Evolutionary conservation across 2,797 vertebrate species (phyloP), one percentile per base, ranked within the genome.

Genomic region (Hoplostethus mediterraneus): DNA sequence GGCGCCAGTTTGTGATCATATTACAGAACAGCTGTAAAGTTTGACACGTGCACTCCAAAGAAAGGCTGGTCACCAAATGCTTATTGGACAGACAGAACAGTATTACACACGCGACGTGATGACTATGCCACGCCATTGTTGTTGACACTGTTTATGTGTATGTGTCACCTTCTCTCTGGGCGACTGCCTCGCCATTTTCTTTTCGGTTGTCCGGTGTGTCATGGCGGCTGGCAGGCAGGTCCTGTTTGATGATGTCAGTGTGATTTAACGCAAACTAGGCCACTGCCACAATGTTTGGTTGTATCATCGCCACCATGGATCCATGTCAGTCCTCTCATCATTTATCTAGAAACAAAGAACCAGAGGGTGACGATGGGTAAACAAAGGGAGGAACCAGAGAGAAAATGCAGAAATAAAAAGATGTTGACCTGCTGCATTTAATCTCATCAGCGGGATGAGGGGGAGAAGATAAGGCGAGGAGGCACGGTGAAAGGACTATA

Each of bases 231-330:
- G 71, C 81, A 89, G 88, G 80, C 80, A 71, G 64, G 67, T 69
- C 67, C 48, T 61, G 73, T 40, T 42, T 79, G 73, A 77, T 82
- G 83, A 89, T 83, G 75, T 85, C 79, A 84, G 63, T n/a, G 66
- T 67, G 74, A 65, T 64, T 77, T 77, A 56, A 88, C 80, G 79
- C n/a, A 21, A 89, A 84, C 76, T 77, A 83, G 82, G 86, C 81
- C 79, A 81, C 13, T 8, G 62, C 72, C 28, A 53, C 56, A 53
- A 73, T 56, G 66, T 65, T 56, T 49, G 44, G 55, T 63, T 77
- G 63, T 72, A 51, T 72, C 14, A 62, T 84, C 59, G 55, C 53
- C 17, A 55, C 52, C 30, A 17, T 61, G 13, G 52, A 75, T 61
- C 40, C 14, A 31, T 51, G 53, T 71, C 65, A 61, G 68, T n/a